phyloP scores from a whole-genome alignment of 23 tunicate genomes.

The Trididemnum clinides region DNA sequence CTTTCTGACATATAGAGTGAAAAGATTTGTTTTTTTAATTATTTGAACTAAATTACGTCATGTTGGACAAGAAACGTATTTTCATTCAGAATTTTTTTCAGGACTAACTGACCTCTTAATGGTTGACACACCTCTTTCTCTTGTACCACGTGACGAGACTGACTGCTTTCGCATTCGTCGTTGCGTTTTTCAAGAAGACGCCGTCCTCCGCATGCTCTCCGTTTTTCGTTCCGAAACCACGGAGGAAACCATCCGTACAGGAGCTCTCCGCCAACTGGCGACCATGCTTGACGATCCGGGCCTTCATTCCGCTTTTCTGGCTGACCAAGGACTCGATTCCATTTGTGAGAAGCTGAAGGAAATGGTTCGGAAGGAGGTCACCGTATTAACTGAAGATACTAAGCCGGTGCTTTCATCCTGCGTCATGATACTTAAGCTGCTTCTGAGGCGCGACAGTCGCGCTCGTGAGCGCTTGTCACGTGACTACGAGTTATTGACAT shows the following conservation, averaged over 20 bases:
- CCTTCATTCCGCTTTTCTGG: conserved; percentile 55
- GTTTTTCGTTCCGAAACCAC: conserved; percentile 69
- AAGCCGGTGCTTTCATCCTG: conserved; percentile 60
- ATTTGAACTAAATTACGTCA: no score
- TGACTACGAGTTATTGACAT: conserved; percentile 33
- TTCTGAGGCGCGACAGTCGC: conserved; percentile 29
- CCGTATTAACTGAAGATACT: conserved; percentile 65
- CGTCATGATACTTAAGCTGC: conserved; percentile 47
- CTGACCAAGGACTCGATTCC: conserved; percentile 53
- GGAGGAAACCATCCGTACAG: conserved; percentile 49
- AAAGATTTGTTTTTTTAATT: no score
- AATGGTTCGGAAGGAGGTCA: conserved; percentile 30
- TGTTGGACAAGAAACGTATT: no score
- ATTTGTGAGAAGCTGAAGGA: conserved; percentile 41
- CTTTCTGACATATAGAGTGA: no score
- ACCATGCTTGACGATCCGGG: conserved; percentile 64
- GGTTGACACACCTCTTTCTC: conserved; percentile 69
- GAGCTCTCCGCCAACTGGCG: conserved; percentile 84
- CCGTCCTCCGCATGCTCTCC: conserved; percentile 68
- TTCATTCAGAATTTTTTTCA: background rate
- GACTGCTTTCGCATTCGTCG: conserved; percentile 79
- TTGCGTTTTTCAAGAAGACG: conserved; percentile 78
- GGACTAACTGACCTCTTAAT: conserved; percentile 77
- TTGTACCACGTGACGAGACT: conserved; percentile 54
- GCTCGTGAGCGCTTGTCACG: conserved; percentile 45